Percentiles rank a stretch among this genome's conserved stretches.
Evolutionary conservation across 1,140 invertebrate genomes (phyloP).

Genomic region (Laodelphax striatellus): DNA sequence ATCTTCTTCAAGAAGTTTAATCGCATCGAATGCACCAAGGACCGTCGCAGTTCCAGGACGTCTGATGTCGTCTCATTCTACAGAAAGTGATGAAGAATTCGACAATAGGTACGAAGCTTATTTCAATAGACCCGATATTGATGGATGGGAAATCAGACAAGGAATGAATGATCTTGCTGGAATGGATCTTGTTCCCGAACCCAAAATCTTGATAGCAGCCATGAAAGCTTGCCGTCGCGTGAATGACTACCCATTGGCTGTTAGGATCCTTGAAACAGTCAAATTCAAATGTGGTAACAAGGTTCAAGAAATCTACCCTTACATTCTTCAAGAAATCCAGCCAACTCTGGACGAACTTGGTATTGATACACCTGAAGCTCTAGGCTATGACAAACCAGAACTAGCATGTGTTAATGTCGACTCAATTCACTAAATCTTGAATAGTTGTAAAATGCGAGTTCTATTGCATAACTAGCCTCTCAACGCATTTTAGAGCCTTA

Average conservation of each 20-base stretch:
- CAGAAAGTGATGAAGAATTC: constrained; percentile 54
- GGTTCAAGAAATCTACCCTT: constrained; percentile 76
- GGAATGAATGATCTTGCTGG: constrained; percentile 61
- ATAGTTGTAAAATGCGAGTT: too few relatives aligned
- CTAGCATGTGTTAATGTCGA: constrained; percentile 65
- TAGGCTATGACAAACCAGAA: constrained; percentile 97
- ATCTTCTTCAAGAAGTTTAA: too few relatives aligned
- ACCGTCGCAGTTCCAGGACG: neutral
- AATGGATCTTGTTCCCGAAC: constrained; percentile 92
- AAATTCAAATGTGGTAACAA: constrained; percentile 81
- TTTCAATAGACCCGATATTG: constrained; percentile 83
- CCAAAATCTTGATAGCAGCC: constrained; percentile 83
- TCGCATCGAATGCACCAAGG: too few relatives aligned
- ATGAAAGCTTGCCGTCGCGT: constrained; percentile 83
- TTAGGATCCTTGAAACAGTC: constrained; percentile 84
- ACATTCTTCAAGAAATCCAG: constrained; percentile 82
- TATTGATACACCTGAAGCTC: constrained; percentile 85
- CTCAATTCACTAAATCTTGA: constrained; percentile 40
- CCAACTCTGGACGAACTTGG: constrained; percentile 90
- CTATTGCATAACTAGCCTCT: too few relatives aligned
- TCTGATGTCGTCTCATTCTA: constrained; percentile 2
- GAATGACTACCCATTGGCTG: constrained; percentile 86
- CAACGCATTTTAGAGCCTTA: too few relatives aligned
- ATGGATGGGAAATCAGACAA: constrained; percentile 92
- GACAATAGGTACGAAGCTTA: constrained; percentile 68